These are phyloP conservation scores for Biston stratarius DNA, from an alignment of 2,888 invertebrate genomes.

Conservation along the genomic window DNA sequence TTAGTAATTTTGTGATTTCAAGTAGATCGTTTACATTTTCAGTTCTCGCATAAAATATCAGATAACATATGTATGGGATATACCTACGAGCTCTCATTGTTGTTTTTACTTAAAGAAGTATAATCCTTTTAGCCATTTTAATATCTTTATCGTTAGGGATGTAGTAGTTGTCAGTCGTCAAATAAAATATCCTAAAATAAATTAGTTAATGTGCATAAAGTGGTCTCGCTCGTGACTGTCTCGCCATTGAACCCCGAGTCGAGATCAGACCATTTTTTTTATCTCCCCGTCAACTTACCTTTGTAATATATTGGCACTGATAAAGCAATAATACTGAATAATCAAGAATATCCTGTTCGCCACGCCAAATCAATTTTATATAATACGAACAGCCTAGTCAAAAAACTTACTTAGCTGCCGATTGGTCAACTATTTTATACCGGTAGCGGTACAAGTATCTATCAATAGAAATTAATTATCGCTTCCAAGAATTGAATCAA, in stretches of 20 bases:
- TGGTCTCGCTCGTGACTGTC: constrained; percentile 79
- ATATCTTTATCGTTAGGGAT: constrained; percentile 60
- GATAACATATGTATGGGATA: not conserved
- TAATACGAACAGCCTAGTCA: constrained; percentile 36
- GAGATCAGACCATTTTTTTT: constrained; percentile 61
- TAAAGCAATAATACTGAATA: constrained; percentile 65
- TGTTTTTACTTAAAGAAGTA: constrained; percentile 41
- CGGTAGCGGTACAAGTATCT: constrained; percentile 51
- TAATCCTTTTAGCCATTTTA: constrained; percentile 62
- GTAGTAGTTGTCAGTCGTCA: constrained; percentile 67
- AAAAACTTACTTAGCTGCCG: constrained; percentile 55
- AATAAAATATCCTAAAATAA: constrained; percentile 73
- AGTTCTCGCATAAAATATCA: not conserved
- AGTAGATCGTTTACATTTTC: too few relatives aligned
- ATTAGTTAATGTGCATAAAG: constrained; percentile 78
- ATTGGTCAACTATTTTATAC: constrained; percentile 53
- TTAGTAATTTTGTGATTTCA: too few relatives aligned
- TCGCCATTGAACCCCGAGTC: constrained; percentile 67
- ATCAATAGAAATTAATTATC: constrained; percentile 54
- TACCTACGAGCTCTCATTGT: constrained; percentile 27
- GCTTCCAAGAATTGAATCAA: constrained; percentile 57
- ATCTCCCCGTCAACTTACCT: constrained; percentile 70
- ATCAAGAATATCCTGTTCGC: constrained; percentile 72
- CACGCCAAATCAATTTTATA: constrained; percentile 54
- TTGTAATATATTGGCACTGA: constrained; percentile 74